Evolutionary conservation across 2,113 vertebrate species (phyloP), one percentile per base, ranked within the genome.

Genomic region (Oncorhynchus kisutch): DNA sequence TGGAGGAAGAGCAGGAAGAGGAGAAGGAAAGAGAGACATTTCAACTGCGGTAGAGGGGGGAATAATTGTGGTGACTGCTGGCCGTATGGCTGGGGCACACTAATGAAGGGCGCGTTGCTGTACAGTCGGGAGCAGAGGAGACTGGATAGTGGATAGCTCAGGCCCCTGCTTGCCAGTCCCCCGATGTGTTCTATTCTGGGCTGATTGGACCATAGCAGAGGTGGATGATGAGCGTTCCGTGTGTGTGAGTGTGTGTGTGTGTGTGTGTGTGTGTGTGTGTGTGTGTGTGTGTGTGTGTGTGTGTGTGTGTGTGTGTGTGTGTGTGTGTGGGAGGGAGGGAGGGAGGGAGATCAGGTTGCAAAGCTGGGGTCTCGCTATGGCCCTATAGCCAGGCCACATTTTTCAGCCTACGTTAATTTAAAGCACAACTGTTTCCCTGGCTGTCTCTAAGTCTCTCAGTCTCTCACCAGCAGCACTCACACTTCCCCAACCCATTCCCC

Each of bases 341-440:
- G 6, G 6, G 1, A 48, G 9, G 20, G n/a, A 75, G 81, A 77
- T 91, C 80, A 6, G 73, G 80, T 89, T 88, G 62, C 90, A 78
- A 74, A 81, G 81, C 74, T 67, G 31, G 73, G 77, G 80, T 14
- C 9, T 59, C 74, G 82, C 75, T 77, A 73, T 71, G 81, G 78
- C 79, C 85, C 54, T 67, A 78, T 75, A 73, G 13, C 49, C 14
- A 2, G 65, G 75, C 20, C 48, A 57, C 82, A 89, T 88, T 91
- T 82, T 84, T 76, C 11, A 1, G 45, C 67, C 71, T 73, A 2
- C 69, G 81, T 78, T 88, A 83, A 89, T 89, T 89, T 85, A 86
- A 84, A 88, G 81, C 82, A 88, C 87, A 90, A 89, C 81, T 87
- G 86, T 86, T 87, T 80, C 78, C 70, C 70, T 71, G 79, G 76